Conservation (phyloP, 2,888 invertebrate genomes). For the Chrysotoxum bicinctum region DNA sequence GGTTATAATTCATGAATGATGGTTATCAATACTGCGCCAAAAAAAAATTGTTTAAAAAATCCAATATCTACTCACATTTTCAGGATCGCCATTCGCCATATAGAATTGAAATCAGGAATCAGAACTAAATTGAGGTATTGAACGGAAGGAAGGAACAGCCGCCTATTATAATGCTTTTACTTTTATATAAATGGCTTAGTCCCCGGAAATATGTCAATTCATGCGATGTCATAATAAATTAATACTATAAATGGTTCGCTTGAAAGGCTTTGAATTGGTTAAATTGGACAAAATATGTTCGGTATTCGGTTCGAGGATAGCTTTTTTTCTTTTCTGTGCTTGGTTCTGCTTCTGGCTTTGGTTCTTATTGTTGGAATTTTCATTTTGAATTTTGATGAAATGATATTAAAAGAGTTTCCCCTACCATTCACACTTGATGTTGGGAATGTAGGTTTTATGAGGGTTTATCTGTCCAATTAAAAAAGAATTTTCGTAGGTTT, state of each 20-base stretch:
- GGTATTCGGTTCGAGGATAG: background rate
- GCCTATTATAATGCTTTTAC: slow-evolving; percentile 2
- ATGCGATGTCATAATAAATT: slow-evolving; percentile 19
- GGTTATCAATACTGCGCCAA: background rate
- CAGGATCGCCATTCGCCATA: background rate
- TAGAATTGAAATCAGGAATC: background rate
- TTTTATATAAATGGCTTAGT: slow-evolving; percentile 7
- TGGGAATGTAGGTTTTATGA: background rate
- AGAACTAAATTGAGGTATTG: slow-evolving; percentile 6
- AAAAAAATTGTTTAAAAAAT: background rate
- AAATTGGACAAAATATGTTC: slow-evolving; percentile 15
- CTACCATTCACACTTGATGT: background rate
- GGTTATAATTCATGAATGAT: slow-evolving; percentile 4
- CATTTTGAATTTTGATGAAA: background rate
- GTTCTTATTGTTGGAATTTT: background rate
- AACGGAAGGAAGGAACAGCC: slow-evolving; percentile 7
- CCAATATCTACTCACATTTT: background rate
- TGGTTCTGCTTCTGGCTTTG: background rate
- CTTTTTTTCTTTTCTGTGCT: background rate
- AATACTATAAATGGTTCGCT: slow-evolving; percentile 8
- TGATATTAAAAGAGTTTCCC: background rate
- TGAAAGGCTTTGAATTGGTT: slow-evolving; percentile 12
- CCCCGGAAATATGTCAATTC: slow-evolving; percentile 6
- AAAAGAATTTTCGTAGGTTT: background rate
- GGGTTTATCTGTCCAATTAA: background rate